These are phyloP conservation scores for Hippoglossus hippoglossus DNA, from an alignment of 2,797 vertebrate genomes.

Conservation along the genomic window DNA sequence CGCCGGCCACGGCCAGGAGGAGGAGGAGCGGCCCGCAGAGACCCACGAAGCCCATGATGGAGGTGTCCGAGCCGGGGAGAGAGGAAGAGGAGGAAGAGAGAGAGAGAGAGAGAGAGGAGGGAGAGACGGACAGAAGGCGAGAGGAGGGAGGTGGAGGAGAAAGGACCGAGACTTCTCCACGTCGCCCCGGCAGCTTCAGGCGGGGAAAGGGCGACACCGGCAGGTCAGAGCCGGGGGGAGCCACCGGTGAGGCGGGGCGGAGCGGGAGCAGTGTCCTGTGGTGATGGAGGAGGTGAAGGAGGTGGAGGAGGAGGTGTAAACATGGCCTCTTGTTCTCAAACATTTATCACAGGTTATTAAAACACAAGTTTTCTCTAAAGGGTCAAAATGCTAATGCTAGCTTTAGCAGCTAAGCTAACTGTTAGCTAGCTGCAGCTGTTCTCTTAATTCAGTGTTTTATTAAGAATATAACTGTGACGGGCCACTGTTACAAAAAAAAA, in stretches of 20 bases:
- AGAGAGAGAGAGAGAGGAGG: not conserved
- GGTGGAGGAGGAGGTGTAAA: not conserved
- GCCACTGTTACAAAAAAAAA: too few species aligned
- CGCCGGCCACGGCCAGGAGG: slow-evolving; percentile 26
- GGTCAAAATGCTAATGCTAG: too few species aligned
- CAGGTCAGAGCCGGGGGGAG: slow-evolving; percentile 18
- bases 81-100: not conserved
- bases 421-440: too few species aligned
- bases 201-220: not conserved
- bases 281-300: too few species aligned
- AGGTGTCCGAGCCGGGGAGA: not conserved
- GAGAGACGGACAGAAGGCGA: not conserved
- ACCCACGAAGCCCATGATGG: slow-evolving; percentile 13
- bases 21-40: slow-evolving; percentile 15
- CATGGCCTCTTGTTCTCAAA: too few species aligned
- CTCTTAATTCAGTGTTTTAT: too few species aligned
- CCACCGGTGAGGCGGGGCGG: not conserved
- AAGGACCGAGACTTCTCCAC: slow-evolving; percentile 19
- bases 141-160: slow-evolving; percentile 19
- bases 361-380: too few species aligned
- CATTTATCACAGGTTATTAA: too few species aligned
- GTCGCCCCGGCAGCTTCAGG: slow-evolving; percentile 43
- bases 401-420: too few species aligned
- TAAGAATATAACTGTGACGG: too few species aligned
- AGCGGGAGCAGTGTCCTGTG: not conserved